Conservation (phyloP, 1,140 invertebrate species). For the Portunus trituberculatus region DNA sequence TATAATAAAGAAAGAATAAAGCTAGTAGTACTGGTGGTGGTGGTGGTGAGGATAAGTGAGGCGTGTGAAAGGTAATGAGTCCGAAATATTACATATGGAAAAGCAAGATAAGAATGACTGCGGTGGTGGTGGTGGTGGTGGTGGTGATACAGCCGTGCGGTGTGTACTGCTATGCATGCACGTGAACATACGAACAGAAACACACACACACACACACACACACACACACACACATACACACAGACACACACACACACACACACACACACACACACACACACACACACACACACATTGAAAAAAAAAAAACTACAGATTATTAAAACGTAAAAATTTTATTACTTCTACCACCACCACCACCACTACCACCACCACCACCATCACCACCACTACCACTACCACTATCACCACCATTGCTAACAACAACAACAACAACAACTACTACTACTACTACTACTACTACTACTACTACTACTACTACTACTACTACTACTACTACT, state of each 20-base stretch:
- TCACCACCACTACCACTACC: not conserved
- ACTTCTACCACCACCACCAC: not conserved
- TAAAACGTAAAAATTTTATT: not conserved
- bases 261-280: not conserved
- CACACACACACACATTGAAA: not conserved
- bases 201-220: no score
- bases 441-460: constrained; percentile 22
- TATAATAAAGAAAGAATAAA: no score
- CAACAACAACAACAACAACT: not conserved
- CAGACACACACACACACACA: constrained; percentile 33
- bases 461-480: constrained; percentile 14
- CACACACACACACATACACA: not conserved
- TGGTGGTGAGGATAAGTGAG: not conserved
- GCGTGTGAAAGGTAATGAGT: not conserved
- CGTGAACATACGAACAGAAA: no score
- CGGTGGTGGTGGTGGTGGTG: constrained; percentile 14
- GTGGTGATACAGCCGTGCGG: not conserved
- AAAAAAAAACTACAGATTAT: no score
- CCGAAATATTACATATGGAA: not conserved
- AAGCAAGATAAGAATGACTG: not conserved
- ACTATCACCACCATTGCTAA: not conserved
- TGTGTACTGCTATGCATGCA: not conserved
- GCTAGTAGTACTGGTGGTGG: not conserved
- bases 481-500: constrained; percentile 22
- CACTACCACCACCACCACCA: not conserved